Base-by-base conservation (phyloP, 2,113 vertebrate genomes). In the Channa maculata region DNA sequence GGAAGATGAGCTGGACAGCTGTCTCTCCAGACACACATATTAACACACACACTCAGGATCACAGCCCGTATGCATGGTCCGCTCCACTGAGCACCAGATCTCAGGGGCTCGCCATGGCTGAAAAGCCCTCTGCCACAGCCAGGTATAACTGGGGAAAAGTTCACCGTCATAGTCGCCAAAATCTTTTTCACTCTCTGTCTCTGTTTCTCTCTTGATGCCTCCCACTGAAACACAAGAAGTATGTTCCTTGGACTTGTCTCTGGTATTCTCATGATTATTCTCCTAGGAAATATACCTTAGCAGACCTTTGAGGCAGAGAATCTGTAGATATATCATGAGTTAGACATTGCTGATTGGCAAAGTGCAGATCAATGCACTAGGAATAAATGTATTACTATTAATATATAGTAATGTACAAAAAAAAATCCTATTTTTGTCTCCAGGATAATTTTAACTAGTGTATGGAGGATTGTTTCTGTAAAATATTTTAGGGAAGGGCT, bases 141-240 rank as follows among this genome's bases (percentile, higher is more conserved):
- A 93, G 91, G 92, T 94, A 89, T 78, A 93, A 91, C 83, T 91
- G 87, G 90, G 89, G 84, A 91, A 94, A 93, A 93, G 91, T 93
- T 92, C 92, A 92, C 57, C 59, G 59, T 50, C 74, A 70, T 79
- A 84, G 65, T 66, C 68, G 83, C 76, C 79, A 86, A 87, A 86
- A 61, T 84, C 83, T 73, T 82, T 71, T 84, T 55, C 67, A 57
- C 44, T 65, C 55, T 75, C 49, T 43, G 73, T 76, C 65, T 74
- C 39, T 65, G 60, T 65, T 77, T 74, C 75, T 80, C 59, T 77
- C 48, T 54, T 53, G 37, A 65, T 66, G 33, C 49, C 53, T 85
- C 81, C 65, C 69, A 80, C 71, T 37, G 61, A 76, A 88, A 85
- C 65, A 74, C 67, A 77, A 75, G 48, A 77, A 81, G 53, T 69